Evolutionary conservation across 1,140 invertebrate species (phyloP).

Genomic region (Rhopalosiphum maidis): DNA sequence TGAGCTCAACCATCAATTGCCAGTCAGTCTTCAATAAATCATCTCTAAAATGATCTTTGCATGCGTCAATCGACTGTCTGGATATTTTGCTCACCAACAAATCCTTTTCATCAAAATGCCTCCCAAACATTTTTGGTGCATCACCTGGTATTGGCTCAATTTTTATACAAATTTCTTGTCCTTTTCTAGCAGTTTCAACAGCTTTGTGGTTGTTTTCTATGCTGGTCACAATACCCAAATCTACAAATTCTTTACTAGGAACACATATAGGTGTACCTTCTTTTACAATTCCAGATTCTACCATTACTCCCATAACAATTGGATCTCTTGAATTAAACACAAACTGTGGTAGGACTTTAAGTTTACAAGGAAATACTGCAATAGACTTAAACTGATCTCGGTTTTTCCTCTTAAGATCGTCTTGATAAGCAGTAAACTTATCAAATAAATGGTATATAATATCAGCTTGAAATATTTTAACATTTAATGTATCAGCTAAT

Average conservation of each 20-base stretch:
- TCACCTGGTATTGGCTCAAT: constrained; percentile 96
- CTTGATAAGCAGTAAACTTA: constrained; percentile 92
- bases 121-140: constrained; percentile 96
- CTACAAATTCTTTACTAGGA: constrained; percentile 94
- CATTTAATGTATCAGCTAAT: constrained; percentile 90
- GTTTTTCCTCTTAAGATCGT: constrained; percentile 91
- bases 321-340: constrained; percentile 98
- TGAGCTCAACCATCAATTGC: constrained; percentile 97
- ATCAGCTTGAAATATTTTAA: constrained; percentile 98
- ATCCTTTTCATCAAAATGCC: constrained; percentile 97
- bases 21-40: constrained; percentile 96
- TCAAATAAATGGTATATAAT: constrained; percentile 99
- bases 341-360: constrained; percentile 76
- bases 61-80: constrained; percentile 96
- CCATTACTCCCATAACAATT: constrained; percentile 93
- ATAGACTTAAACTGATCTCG: constrained; percentile 94
- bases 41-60: constrained; percentile 98
- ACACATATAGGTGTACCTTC: constrained; percentile 97
- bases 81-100: constrained; percentile 96
- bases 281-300: constrained; percentile 94
- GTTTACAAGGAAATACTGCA: constrained; percentile 97
- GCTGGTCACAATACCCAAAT: constrained; percentile 92
- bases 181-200: constrained; percentile 91
- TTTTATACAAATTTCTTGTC: constrained; percentile 98
- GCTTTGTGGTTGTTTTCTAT: constrained; percentile 91